Evolutionary conservation across 2,113 vertebrate genomes (phyloP).

Genomic region (Salvelinus fontinalis): DNA sequence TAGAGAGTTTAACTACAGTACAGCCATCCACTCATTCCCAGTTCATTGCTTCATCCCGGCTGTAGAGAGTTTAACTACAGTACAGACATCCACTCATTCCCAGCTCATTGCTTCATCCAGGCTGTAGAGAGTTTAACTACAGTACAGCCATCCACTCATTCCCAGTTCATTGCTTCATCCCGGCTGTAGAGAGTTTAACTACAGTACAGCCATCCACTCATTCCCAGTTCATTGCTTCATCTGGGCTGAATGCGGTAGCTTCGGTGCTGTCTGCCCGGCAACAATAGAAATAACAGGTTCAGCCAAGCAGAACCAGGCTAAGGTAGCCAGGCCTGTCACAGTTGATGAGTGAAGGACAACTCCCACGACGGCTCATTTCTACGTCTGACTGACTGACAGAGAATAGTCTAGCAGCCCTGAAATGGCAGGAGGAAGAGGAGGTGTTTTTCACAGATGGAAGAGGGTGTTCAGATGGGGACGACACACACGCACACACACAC

Average conservation of each 20-base stretch:
- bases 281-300: slow-evolving; percentile 81
- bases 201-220: no score
- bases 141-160: no score
- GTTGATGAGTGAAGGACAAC: slow-evolving; percentile 86
- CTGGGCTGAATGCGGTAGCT: slow-evolving; percentile 65
- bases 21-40: no score
- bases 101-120: no score
- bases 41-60: no score
- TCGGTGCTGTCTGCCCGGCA: slow-evolving; percentile 79
- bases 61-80: no score
- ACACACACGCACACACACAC: background rate
- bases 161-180: no score
- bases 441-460: background rate
- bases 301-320: slow-evolving; percentile 80
- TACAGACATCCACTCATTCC: no score
- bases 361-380: slow-evolving; percentile 79
- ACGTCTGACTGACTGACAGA: slow-evolving; percentile 67
- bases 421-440: slow-evolving; percentile 5
- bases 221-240: no score
- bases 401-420: slow-evolving; percentile 78
- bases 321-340: slow-evolving; percentile 71
- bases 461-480: background rate
- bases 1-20: no score
- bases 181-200: no score
- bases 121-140: no score